phyloP scores from a whole-genome alignment of 2,888 invertebrate species.

The Sialis fuliginosa region DNA sequence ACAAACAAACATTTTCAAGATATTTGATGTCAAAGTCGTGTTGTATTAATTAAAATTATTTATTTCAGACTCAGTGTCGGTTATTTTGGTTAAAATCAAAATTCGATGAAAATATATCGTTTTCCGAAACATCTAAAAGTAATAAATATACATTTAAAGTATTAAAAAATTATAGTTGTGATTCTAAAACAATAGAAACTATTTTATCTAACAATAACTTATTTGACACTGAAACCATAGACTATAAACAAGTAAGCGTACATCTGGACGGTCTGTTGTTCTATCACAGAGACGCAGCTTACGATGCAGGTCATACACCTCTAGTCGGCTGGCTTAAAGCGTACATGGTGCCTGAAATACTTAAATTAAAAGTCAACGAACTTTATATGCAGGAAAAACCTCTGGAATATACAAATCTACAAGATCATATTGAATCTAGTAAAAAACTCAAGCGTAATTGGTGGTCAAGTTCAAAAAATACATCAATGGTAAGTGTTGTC shows the following conservation, averaged over 20 bases:
- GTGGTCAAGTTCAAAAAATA: constrained; percentile 7
- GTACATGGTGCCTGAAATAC: constrained; percentile 70
- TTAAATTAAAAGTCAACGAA: constrained; percentile 31
- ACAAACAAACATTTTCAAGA: neutral
- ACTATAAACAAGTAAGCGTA: constrained; percentile 22
- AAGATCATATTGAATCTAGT: constrained; percentile 30
- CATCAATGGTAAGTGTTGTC: too few species aligned
- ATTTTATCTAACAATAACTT: constrained; percentile 23
- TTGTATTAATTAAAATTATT: neutral
- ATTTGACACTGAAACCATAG: neutral
- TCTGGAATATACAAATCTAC: constrained; percentile 28
- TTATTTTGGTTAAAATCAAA: constrained; percentile 69
- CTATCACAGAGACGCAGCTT: constrained; percentile 70
- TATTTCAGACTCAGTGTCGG: constrained; percentile 55
- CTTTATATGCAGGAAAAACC: constrained; percentile 29
- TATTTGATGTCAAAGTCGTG: neutral
- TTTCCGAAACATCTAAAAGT: constrained; percentile 20
- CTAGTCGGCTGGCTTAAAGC: constrained; percentile 84
- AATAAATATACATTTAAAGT: constrained; percentile 31
- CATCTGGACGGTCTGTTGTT: constrained; percentile 76
- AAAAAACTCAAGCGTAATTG: constrained; percentile 16
- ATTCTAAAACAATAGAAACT: constrained; percentile 26
- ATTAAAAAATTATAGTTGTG: constrained; percentile 31
- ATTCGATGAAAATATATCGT: constrained; percentile 40
- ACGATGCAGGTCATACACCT: constrained; percentile 64